Conservation (phyloP, 2,797 vertebrate species). For the Pipistrellus nathusii region DNA sequence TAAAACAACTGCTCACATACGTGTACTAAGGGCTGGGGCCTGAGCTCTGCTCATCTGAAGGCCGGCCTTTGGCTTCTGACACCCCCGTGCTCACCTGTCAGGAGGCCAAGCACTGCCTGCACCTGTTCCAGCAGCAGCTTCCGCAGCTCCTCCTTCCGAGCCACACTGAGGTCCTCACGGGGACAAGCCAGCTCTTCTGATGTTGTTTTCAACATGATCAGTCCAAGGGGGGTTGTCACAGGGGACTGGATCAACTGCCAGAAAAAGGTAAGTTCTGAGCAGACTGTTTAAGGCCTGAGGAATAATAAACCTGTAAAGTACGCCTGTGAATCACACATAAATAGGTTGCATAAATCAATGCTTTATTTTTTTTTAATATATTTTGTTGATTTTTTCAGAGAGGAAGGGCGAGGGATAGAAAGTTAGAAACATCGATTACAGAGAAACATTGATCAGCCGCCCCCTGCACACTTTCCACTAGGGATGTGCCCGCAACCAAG, state of each 20-base stretch:
- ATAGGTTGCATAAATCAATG: neutral
- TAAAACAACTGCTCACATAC: neutral
- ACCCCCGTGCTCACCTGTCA: slow-evolving; percentile 91
- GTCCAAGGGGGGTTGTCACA: slow-evolving; percentile 93
- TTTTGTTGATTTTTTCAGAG: too few species aligned
- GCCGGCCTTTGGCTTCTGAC: neutral
- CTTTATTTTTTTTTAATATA: neutral
- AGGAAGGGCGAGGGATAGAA: too few species aligned
- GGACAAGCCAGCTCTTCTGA: slow-evolving; percentile 98
- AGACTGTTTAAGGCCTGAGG: neutral
- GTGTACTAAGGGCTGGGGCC: neutral
- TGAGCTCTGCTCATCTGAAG: neutral
- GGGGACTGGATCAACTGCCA: slow-evolving; percentile 96
- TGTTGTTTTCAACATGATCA: slow-evolving; percentile 98
- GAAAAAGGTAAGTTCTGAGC: slow-evolving; percentile 55
- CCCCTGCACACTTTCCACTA: too few species aligned
- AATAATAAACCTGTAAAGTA: neutral
- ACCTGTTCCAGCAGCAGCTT: slow-evolving; percentile 98
- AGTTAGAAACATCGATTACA: too few species aligned
- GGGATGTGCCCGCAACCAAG: too few species aligned
- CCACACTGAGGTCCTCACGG: slow-evolving; percentile 96
- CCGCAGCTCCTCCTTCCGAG: slow-evolving; percentile 96
- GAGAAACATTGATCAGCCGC: too few species aligned
- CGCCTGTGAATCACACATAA: neutral
- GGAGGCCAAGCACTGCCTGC: slow-evolving; percentile 94